These are phyloP conservation scores for Ophion ventricosus DNA, from an alignment of 2,888 invertebrate genomes.

Conservation along the genomic window DNA sequence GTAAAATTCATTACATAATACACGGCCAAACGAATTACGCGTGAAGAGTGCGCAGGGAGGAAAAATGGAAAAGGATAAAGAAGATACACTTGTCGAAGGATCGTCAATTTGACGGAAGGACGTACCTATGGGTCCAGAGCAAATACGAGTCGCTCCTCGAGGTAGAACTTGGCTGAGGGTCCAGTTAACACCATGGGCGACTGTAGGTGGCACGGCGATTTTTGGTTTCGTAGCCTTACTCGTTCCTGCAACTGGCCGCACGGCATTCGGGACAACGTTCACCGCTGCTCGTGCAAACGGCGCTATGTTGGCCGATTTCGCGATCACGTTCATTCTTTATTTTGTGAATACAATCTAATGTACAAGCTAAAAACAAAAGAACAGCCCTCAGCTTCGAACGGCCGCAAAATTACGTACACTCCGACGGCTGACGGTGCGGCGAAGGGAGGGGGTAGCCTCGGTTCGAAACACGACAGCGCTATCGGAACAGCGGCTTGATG, in stretches of 20 bases:
- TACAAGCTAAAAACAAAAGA: conserved; percentile 29
- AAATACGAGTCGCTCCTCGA: conserved; percentile 86
- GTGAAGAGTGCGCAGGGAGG: conserved; percentile 8
- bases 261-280: conserved; percentile 88
- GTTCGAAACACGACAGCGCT: conserved; percentile 19
- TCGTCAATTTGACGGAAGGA: conserved; percentile 46
- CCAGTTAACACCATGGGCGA: conserved; percentile 85
- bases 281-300: conserved; percentile 88
- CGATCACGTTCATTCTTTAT: conserved; percentile 86
- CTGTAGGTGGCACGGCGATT: conserved; percentile 79
- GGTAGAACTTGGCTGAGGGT: conserved; percentile 86
- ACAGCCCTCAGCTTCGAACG: conserved; percentile 33
- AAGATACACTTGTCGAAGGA: conserved; percentile 1
- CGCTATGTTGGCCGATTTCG: conserved; percentile 87
- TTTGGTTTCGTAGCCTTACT: conserved; percentile 84
- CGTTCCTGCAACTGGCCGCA: conserved; percentile 86
- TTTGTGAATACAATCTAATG: conserved; percentile 55
- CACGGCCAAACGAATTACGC: conserved; percentile 22
- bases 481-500: neutral
- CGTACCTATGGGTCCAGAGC: conserved; percentile 86
- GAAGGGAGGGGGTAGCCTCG: conserved; percentile 14
- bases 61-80: neutral
- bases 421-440: conserved; percentile 31
- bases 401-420: conserved; percentile 56
- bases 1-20: conserved; percentile 69